A percentile compares a stretch with the other conserved stretches of the same genome.
Evolutionary conservation across 2,888 invertebrate genomes (phyloP).

Genomic region (Taphrorychus bicolor): DNA sequence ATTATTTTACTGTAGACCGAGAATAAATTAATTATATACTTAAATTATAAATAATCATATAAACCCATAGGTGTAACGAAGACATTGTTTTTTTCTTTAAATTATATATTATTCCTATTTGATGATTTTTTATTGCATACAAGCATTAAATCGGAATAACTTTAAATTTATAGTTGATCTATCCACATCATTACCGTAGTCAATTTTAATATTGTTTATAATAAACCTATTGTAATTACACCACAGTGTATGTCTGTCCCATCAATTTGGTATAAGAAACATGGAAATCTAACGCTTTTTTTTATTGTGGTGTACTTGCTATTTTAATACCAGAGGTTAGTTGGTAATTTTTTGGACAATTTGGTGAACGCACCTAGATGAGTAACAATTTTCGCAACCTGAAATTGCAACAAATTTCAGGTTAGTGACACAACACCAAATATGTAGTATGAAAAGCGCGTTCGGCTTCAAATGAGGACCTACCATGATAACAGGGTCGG

Average conservation of each 20-base stretch:
- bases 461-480: too few species aligned
- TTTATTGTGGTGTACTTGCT: too few species aligned
- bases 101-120: slow-evolving; percentile 49
- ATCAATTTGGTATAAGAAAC: too few species aligned
- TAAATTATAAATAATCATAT: slow-evolving; percentile 57
- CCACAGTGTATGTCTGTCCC: slow-evolving; percentile 14
- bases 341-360: too few species aligned
- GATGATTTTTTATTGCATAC: slow-evolving; percentile 40
- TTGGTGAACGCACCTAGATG: too few species aligned
- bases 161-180: slow-evolving; percentile 51
- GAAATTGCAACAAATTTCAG: too few species aligned
- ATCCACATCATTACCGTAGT: slow-evolving; percentile 56
- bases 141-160: slow-evolving; percentile 44
- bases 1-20: slow-evolving; percentile 56
- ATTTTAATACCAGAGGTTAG: too few species aligned
- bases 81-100: slow-evolving; percentile 52
- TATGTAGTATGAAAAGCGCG: too few species aligned
- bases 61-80: slow-evolving; percentile 55
- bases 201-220: slow-evolving; percentile 60
- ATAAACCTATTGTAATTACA: slow-evolving; percentile 57
- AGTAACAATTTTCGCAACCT: too few species aligned
- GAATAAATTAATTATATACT: slow-evolving; percentile 55
- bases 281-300: too few species aligned
- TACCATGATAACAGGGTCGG: too few species aligned
- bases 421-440: too few species aligned